Percentiles rank a stretch among this genome's conserved stretches.
phyloP scores from a whole-genome alignment of 92 coral and sea anemone species.

The Desmophyllum pertusum region DNA sequence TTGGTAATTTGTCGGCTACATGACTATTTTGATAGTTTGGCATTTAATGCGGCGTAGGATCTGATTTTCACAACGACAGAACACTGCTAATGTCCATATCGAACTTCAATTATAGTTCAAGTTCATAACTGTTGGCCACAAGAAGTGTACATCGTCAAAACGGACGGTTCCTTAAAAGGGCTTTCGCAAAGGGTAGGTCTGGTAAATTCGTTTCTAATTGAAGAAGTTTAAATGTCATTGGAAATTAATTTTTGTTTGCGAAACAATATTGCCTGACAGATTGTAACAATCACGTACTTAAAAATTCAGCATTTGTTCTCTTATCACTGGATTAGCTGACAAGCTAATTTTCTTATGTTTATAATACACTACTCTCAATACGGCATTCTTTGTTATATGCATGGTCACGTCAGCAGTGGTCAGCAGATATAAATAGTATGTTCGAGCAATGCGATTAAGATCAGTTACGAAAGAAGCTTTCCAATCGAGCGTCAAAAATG shows the following conservation, averaged over 20 bases:
- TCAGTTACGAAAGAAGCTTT: not conserved
- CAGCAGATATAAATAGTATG: not conserved
- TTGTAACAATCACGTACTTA: not conserved
- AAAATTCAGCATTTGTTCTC: not conserved
- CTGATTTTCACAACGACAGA: not conserved
- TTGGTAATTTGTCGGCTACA: not conserved
- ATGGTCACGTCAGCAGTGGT: not conserved
- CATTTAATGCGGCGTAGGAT: not conserved
- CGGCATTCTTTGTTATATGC: not conserved
- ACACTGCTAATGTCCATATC: not conserved
- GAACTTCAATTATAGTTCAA: not conserved
- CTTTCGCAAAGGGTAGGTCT: not conserved
- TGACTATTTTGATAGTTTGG: slow-evolving; percentile 12
- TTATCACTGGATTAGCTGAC: not conserved
- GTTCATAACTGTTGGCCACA: slow-evolving; percentile 11
- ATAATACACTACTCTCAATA: not conserved
- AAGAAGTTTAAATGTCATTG: slow-evolving; percentile 2
- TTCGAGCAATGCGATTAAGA: not conserved
- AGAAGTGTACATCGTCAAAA: not conserved
- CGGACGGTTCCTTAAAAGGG: not conserved
- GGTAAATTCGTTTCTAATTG: slow-evolving; percentile 7
- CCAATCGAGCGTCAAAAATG: not conserved
- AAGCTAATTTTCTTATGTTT: slow-evolving; percentile 15
- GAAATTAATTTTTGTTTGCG: slow-evolving; percentile 5
- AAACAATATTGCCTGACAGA: not conserved